Evolutionary conservation across 2,113 vertebrate genomes (phyloP).

Genomic region (Loxodonta africana): DNA sequence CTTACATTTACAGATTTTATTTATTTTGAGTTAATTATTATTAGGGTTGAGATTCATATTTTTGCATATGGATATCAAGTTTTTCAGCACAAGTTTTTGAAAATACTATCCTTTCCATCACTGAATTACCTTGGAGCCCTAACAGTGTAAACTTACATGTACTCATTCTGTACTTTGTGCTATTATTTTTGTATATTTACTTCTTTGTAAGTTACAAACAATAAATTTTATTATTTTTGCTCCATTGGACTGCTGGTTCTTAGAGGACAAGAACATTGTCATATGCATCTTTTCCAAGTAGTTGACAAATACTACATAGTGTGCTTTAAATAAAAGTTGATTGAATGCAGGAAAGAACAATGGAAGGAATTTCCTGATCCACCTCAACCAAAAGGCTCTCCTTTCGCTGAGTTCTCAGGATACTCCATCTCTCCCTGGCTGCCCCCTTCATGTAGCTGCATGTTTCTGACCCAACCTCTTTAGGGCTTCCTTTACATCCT

Average conservation of each 20-base stretch:
- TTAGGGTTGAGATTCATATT: too few species aligned
- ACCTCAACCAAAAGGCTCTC: background rate
- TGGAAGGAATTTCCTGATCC: too few species aligned
- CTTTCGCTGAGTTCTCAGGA: background rate
- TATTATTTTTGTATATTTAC: background rate
- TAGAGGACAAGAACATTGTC: background rate
- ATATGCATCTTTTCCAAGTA: background rate
- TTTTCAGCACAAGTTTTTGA: too few species aligned
- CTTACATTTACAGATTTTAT: too few species aligned
- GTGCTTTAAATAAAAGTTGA: background rate
- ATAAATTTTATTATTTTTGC: background rate
- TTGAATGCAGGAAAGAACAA: too few species aligned
- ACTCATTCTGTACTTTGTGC: background rate
- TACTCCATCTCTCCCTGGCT: background rate
- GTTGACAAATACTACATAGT: background rate
- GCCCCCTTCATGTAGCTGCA: background rate
- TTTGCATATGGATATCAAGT: too few species aligned
- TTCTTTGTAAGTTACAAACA: background rate
- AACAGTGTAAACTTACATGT: background rate
- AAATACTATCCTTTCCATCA: too few species aligned
- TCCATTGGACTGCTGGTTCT: background rate
- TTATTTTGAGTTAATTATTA: too few species aligned
- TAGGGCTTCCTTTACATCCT: constrained; percentile 50
- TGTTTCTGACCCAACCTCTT: background rate
- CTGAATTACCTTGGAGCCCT: too few species aligned